phyloP scores from a whole-genome alignment of 1,140 invertebrate species.

The Sarcophaga bullata region DNA sequence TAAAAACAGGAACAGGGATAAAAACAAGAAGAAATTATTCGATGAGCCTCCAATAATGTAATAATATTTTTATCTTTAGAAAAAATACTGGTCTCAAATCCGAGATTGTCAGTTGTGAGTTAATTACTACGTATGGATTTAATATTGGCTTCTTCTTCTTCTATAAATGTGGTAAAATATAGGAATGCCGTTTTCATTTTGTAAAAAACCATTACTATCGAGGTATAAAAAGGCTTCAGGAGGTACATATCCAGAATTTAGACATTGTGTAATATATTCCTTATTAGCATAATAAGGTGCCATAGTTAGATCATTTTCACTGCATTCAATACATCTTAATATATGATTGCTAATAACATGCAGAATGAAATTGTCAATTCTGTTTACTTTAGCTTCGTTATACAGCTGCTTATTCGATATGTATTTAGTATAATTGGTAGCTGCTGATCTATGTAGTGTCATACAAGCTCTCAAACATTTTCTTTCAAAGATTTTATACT shows the following conservation, averaged over 20 bases:
- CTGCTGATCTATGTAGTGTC: not conserved
- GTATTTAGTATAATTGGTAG: not conserved
- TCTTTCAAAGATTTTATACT: not conserved
- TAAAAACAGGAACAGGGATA: too few species aligned
- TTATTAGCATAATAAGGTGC: constrained; percentile 4
- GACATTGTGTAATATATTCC: not conserved
- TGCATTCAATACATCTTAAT: not conserved
- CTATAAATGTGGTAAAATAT: too few species aligned
- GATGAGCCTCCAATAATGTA: not conserved
- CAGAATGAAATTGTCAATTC: not conserved
- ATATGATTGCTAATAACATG: constrained; percentile 23
- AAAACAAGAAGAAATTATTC: not conserved
- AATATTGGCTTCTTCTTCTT: too few species aligned
- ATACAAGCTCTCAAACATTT: not conserved
- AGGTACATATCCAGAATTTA: constrained; percentile 23
- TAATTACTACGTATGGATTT: too few species aligned
- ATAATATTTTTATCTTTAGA: not conserved
- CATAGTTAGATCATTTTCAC: not conserved
- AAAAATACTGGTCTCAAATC: too few species aligned
- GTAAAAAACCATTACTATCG: constrained; percentile 36
- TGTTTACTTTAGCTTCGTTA: not conserved
- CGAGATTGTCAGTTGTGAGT: too few species aligned
- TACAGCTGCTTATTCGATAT: constrained; percentile 6
- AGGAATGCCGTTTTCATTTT: constrained; percentile 31
- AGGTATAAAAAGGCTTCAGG: constrained; percentile 32